Evolutionary conservation across 2,888 invertebrate genomes (phyloP), one percentile per base, ranked within the genome.

Genomic region (Adelognathus sp.): DNA sequence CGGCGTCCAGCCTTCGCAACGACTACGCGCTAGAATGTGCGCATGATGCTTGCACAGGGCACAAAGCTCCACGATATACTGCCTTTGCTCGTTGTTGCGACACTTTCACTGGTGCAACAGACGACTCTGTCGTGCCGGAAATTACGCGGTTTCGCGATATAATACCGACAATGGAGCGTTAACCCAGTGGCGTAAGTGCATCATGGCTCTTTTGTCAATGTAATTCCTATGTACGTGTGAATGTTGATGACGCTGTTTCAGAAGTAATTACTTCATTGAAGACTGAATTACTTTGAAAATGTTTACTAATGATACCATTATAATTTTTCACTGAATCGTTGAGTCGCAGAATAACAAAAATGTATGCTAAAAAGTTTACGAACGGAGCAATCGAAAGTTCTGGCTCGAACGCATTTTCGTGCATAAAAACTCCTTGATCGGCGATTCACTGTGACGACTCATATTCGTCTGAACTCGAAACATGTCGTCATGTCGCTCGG

Each of bases 121-220:
- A 36, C 46, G 58, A 16, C 36, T n/a, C n/a, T n/a, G 44, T 52
- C 41, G 46, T 44, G 27, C 71, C 78, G 82, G 82, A 82, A 82
- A 80, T 82, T 82, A 80, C 74, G 61, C 63, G 69, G 70, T 80
- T 75, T 76, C 56, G 69, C 58, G 82, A 73, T 82, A 80, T n/a
- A n/a, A n/a, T n/a, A 82, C 76, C 77, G 73, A 76, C 66, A 77
- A 79, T 77, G 75, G 64, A 67, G 71, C 33, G 24, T 52, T 71
- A 71, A 67, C 54, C 60, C 58, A 69, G 61, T 31, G 33, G 54
- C 61, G 31, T 54, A 31, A 63, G 46, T 31, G 61, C 44, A 31
- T 44, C 44, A 9, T n/a, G 24, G 14, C 29, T 46, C 44, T 36
- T n/a, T 9, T 2, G n/a, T 36, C 36, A n/a, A n/a, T n/a, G n/a